These are phyloP conservation scores for Spea bombifrons DNA, from an alignment of 2,113 vertebrate genomes.

Conservation along the genomic window DNA sequence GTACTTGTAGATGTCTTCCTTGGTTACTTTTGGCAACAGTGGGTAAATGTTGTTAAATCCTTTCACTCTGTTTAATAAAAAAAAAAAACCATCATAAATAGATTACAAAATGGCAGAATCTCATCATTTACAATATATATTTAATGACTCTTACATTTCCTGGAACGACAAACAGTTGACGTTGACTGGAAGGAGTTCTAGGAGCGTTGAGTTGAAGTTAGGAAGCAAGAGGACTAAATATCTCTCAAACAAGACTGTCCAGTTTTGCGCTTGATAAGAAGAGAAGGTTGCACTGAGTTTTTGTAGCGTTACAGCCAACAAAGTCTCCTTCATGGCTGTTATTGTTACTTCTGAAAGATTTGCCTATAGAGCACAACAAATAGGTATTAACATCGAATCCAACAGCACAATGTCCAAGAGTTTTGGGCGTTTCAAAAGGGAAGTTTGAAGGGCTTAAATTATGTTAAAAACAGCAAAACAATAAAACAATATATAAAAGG, in stretches of 20 bases:
- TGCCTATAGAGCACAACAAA: slow-evolving; percentile 6
- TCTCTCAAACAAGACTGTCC: slow-evolving; percentile 16
- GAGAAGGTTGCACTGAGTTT: slow-evolving; percentile 7
- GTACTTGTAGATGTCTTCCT: slow-evolving; percentile 14
- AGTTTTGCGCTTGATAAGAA: slow-evolving; percentile 17
- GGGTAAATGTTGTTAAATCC: slow-evolving; percentile 23
- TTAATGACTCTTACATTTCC: slow-evolving; percentile 31
- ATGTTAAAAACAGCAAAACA: no score
- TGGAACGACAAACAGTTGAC: slow-evolving; percentile 35
- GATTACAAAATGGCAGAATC: no score
- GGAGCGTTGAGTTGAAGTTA: slow-evolving; percentile 24
- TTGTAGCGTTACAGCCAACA: not conserved
- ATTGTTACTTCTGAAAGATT: not conserved
- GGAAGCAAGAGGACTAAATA: slow-evolving; percentile 5
- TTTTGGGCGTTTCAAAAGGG: no score
- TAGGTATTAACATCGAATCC: no score
- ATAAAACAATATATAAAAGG: no score
- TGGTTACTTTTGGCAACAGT: slow-evolving; percentile 18
- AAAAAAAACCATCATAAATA: not conserved
- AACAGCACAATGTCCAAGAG: no score
- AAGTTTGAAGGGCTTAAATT: no score
- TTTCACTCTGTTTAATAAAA: slow-evolving; percentile 43
- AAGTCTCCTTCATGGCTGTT: slow-evolving; percentile 16
- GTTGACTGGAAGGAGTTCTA: slow-evolving; percentile 15
- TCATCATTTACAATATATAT: not conserved